Percentiles rank a stretch among this genome's conserved stretches.
These are phyloP conservation scores for Xyrauchen texanus DNA, from an alignment of 2,113 vertebrate species.

Conservation along the genomic window DNA sequence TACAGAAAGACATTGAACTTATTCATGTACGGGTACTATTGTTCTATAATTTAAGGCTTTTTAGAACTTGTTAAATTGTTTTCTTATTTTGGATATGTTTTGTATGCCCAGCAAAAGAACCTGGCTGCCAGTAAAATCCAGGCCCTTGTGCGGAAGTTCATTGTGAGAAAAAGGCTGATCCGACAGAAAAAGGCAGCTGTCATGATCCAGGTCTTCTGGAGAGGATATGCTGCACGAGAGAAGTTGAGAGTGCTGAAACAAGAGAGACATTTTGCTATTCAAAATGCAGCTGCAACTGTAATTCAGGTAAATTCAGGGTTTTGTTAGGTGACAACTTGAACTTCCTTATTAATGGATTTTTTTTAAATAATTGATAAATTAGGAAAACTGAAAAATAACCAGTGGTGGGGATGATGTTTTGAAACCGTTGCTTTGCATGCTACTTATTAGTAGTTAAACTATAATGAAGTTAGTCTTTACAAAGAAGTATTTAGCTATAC, in stretches of 20 bases:
- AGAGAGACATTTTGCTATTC: conserved; percentile 64
- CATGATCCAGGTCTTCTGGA: conserved; percentile 83
- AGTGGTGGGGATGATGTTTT: too few species aligned
- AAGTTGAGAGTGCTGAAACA: conserved; percentile 67
- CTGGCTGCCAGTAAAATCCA: conserved; percentile 81
- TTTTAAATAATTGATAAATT: too few species aligned
- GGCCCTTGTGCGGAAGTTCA: conserved; percentile 67
- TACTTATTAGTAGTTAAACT: too few species aligned
- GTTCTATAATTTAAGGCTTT: neutral
- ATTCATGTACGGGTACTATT: conserved; percentile 71
- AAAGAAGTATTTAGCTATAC: too few species aligned
- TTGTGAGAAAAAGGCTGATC: conserved; percentile 61
- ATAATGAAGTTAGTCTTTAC: too few species aligned
- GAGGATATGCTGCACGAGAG: conserved; percentile 68
- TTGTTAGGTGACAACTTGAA: too few species aligned
- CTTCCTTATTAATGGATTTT: too few species aligned
- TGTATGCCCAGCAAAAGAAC: conserved; percentile 74
- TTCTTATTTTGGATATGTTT: neutral
- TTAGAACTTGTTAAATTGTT: neutral
- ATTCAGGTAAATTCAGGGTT: conserved; percentile 78
- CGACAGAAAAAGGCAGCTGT: conserved; percentile 69
- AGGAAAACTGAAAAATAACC: too few species aligned
- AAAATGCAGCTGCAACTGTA: conserved; percentile 71
- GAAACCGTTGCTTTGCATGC: too few species aligned
- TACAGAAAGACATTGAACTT: conserved; percentile 74